Evolutionary conservation across 2,113 vertebrate species (phyloP).

Genomic region (Rousettus leschenaultii): DNA sequence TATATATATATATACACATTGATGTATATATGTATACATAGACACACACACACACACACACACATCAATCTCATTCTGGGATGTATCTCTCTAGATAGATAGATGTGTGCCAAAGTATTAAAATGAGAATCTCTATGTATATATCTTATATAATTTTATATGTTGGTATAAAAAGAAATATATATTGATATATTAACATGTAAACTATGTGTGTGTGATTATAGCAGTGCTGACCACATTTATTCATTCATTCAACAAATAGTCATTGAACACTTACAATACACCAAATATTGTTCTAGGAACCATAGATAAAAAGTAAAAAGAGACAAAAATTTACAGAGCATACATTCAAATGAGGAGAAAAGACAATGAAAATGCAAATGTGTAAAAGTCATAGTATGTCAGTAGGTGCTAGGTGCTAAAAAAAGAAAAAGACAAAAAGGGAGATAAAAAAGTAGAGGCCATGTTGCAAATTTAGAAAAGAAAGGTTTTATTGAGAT

Average conservation of each 20-base stretch:
- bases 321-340: background rate
- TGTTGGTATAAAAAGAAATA: background rate
- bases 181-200: background rate
- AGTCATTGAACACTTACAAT: background rate
- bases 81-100: too few species aligned
- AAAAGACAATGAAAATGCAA: background rate
- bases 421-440: background rate
- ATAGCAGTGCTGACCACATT: background rate
- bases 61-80: background rate
- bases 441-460: background rate
- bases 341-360: background rate
- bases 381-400: background rate
- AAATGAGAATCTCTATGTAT: background rate
- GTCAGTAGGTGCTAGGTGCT: background rate
- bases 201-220: background rate
- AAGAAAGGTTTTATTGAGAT: background rate
- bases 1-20: too few species aligned
- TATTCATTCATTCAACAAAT: background rate
- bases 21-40: background rate
- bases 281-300: background rate
- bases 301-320: background rate
- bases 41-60: background rate
- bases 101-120: background rate
- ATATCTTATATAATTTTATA: background rate
- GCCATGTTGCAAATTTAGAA: background rate